Evolutionary conservation across 2,113 vertebrate species (phyloP).

Genomic region (Cyrtonyx montezumae): DNA sequence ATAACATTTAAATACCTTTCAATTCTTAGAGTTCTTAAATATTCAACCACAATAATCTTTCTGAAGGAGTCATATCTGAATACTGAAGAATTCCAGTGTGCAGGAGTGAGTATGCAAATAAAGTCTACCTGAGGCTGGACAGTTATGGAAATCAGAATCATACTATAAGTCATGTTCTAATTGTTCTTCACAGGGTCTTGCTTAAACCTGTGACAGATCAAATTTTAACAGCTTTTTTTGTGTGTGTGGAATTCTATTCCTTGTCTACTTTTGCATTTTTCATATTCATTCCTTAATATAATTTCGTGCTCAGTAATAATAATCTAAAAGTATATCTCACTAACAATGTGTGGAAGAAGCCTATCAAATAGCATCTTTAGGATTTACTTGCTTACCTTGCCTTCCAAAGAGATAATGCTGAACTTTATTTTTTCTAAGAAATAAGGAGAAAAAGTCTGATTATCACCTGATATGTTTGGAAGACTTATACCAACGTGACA

Average conservation of each 20-base stretch:
- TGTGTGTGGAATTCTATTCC: background rate
- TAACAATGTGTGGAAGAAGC: background rate
- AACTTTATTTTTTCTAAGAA: background rate
- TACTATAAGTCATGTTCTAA: background rate
- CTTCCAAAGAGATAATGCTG: background rate
- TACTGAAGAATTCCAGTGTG: slow-evolving; percentile 22
- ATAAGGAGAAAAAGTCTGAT: rapidly evolving
- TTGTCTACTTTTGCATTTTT: background rate
- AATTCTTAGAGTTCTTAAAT: slow-evolving; percentile 29
- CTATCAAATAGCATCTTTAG: background rate
- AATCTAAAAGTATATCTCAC: background rate
- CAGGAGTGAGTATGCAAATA: background rate
- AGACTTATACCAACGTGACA: rapidly evolving
- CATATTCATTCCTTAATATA: background rate
- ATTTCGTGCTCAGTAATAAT: background rate
- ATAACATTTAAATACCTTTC: slow-evolving; percentile 70
- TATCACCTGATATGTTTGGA: background rate
- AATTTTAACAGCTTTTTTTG: background rate
- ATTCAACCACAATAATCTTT: slow-evolving; percentile 51
- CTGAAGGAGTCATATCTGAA: slow-evolving; percentile 28
- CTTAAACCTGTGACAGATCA: background rate
- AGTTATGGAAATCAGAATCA: slow-evolving; percentile 3
- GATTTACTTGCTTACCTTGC: background rate
- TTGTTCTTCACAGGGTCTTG: background rate
- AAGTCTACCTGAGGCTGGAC: background rate